Evolutionary conservation across 2,113 vertebrate genomes (phyloP).

Genomic region (Gambusia affinis): DNA sequence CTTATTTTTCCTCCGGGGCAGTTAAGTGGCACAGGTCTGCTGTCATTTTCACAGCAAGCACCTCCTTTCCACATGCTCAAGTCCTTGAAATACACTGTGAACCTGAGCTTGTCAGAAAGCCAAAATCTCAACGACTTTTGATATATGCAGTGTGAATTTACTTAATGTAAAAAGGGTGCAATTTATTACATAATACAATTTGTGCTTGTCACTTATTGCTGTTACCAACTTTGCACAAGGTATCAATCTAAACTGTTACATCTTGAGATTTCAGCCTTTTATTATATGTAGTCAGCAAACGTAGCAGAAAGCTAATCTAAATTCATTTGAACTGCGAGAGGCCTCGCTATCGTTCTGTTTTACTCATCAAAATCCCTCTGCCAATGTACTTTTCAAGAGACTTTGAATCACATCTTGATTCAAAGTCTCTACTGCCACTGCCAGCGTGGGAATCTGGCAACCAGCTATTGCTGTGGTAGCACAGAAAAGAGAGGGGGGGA

Average conservation of each 20-base stretch:
- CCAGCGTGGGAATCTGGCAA: background rate
- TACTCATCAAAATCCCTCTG: constrained; percentile 7
- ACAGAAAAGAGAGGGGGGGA: background rate
- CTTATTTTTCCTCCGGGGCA: constrained; percentile 1
- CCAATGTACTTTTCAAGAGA: background rate
- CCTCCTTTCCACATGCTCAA: background rate
- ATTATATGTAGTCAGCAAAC: background rate
- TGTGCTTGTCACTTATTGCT: background rate
- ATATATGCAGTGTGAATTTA: background rate
- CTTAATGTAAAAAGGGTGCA: background rate
- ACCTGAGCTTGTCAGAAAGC: background rate
- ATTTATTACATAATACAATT: background rate
- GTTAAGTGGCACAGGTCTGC: background rate
- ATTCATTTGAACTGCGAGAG: constrained; percentile 7
- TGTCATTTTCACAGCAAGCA: background rate
- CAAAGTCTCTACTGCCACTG: constrained; percentile 7
- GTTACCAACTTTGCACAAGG: constrained; percentile 1
- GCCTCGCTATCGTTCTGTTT: background rate
- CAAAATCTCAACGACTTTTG: background rate
- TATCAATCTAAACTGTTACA: constrained; percentile 8
- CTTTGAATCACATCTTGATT: constrained; percentile 4
- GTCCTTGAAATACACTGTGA: background rate
- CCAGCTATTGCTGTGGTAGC: background rate
- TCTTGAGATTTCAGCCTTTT: background rate
- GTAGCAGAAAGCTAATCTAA: background rate